Evolutionary conservation across 37 sponge, comb jelly and placozoan species (phyloP).

Genomic region (Lycopodina hypogea): DNA sequence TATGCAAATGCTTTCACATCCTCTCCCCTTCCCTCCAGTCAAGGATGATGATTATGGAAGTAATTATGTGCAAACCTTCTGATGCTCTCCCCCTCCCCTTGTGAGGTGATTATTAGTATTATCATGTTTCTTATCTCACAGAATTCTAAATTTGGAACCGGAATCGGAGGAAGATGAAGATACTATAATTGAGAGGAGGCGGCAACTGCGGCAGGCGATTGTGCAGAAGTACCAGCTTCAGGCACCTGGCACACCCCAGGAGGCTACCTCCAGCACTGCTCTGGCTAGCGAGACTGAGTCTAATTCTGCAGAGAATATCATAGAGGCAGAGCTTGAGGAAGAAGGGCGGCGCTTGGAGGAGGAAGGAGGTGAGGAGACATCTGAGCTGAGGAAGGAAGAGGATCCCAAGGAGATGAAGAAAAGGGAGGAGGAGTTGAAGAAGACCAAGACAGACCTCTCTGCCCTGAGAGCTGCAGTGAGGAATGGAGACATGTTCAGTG

Average conservation of each 20-base stretch:
- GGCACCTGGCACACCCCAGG: not conserved
- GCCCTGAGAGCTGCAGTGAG: slow-evolving; percentile 49
- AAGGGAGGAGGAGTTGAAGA: slow-evolving; percentile 11
- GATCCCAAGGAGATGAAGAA: not conserved
- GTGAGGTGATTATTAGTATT: no score
- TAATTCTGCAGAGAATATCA: slow-evolving; percentile 40
- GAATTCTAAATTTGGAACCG: slow-evolving; percentile 61
- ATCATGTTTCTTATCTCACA: slow-evolving; percentile 6
- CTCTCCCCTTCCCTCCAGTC: no score
- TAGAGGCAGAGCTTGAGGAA: slow-evolving; percentile 32
- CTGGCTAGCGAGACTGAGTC: slow-evolving; percentile 41
- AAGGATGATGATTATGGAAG: no score
- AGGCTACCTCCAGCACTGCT: slow-evolving; percentile 2
- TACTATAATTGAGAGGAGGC: slow-evolving; percentile 78
- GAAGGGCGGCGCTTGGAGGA: slow-evolving; percentile 7
- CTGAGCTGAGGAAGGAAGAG: not conserved
- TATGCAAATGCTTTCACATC: no score
- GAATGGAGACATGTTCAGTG: slow-evolving; percentile 78
- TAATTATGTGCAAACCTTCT: no score
- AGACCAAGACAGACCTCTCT: slow-evolving; percentile 19
- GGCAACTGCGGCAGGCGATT: slow-evolving; percentile 75
- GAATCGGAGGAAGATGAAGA: slow-evolving; percentile 83
- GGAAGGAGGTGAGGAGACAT: not conserved
- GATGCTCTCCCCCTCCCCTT: no score
- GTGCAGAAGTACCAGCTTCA: slow-evolving; percentile 67